Evolutionary conservation across 2,797 vertebrate genomes (phyloP).

Genomic region (Tokudaia muenninki): DNA sequence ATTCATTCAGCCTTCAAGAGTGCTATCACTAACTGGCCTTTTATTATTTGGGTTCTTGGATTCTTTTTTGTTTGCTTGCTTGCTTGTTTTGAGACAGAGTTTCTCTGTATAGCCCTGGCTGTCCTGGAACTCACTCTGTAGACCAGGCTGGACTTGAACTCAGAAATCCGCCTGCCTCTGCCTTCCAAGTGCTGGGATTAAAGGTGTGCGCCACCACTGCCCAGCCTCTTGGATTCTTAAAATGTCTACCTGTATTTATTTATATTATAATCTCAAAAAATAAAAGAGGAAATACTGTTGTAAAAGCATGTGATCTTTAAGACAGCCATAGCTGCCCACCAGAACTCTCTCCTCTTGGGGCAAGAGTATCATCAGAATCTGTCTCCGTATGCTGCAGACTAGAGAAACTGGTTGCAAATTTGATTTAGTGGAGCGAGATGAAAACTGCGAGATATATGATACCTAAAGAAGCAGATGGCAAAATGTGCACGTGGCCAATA

Average conservation of each 20-base stretch:
- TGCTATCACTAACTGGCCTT: conserved; percentile 12
- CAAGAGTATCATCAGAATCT: conserved; percentile 56
- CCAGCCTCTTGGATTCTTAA: conserved; percentile 53
- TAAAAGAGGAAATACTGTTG: neutral
- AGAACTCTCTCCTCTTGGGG: conserved; percentile 8
- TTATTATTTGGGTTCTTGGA: conserved; percentile 54
- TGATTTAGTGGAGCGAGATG: conserved; percentile 56
- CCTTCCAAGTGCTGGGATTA: too few relatives aligned
- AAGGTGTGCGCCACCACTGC: too few relatives aligned
- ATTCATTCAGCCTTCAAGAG: conserved; percentile 29
- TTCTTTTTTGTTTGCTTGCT: too few relatives aligned
- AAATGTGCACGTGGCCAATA: conserved; percentile 29
- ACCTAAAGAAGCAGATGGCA: conserved; percentile 66
- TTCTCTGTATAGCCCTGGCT: too few relatives aligned
- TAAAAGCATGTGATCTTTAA: neutral
- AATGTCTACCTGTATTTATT: conserved; percentile 12
- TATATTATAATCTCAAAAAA: neutral
- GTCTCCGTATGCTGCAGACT: conserved; percentile 18
- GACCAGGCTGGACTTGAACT: too few relatives aligned
- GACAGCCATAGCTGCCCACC: neutral
- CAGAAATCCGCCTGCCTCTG: too few relatives aligned
- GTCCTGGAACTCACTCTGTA: too few relatives aligned
- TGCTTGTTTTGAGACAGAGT: too few relatives aligned
- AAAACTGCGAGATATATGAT: conserved; percentile 58
- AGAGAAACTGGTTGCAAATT: conserved; percentile 55